Evolutionary conservation across 2,888 invertebrate species (phyloP), one percentile per base, ranked within the genome.

Genomic region (Nemapogon koenigi): DNA sequence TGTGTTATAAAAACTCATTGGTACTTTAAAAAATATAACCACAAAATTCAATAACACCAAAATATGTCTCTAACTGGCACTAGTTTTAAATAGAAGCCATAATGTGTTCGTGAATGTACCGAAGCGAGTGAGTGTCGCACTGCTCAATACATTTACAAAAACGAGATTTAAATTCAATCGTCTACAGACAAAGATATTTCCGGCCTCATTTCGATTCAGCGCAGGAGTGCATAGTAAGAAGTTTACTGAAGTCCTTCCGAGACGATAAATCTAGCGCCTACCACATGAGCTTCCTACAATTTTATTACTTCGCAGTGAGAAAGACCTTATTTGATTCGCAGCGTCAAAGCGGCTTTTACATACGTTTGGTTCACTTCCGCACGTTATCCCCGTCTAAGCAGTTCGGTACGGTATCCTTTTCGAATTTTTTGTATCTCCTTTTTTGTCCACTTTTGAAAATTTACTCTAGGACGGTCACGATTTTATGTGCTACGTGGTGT

Each of bases 261-360:
- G 43, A 38, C 69, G 73, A 76, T 76, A 76, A 76, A 76, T 76
- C 72, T 68, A 59, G 33, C 19, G 4, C 4, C 53, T 55, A 71
- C 65, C 73, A 72, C 73, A 75, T 70, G 72, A 70, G 73, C 69
- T 65, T 71, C 33, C 67, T 73, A 71, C 76, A 71, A 76, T 76
- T 76, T 76, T 76, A 76, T 76, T 76, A 75, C 76, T 63, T 73
- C n/a, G 18, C 33, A 33, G 31, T 10, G 7, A 11, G 15, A 17
- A 31, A 57, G 57, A 69, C 71, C 72, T 76, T 76, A 75, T 75
- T 78, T 70, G 76, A 73, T 75, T 72, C 73, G 59, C n/a, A 59
- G 67, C 70, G 73, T 75, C 76, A 78, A 75, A 75, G 76, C 71
- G 62, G 49, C 26, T 26, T 27, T 37, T 37, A 28, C 37, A 28